phyloP scores from a whole-genome alignment of 1,140 invertebrate species.

The Drosophila fuyamai region DNA sequence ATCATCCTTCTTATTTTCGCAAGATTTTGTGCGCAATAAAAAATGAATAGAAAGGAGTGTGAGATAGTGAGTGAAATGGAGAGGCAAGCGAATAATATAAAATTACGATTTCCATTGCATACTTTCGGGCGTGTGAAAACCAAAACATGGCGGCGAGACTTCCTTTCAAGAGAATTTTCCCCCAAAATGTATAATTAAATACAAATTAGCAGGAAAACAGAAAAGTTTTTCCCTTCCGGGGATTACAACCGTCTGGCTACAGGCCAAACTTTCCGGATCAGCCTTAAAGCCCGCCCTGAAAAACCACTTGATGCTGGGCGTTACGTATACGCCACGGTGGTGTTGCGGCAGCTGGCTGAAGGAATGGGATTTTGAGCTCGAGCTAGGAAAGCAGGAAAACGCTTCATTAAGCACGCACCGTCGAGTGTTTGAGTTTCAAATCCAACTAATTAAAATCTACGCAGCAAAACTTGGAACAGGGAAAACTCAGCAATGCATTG shows the following conservation, averaged over 20 bases:
- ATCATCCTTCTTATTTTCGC: no score
- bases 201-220: conserved; percentile 50
- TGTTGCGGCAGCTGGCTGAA: conserved; percentile 6
- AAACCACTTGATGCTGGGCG: conserved; percentile 64
- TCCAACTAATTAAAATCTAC: conserved; percentile 81
- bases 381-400: conserved; percentile 21
- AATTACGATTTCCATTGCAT: conserved; percentile 8
- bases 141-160: conserved; percentile 12
- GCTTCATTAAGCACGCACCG: conserved; percentile 72
- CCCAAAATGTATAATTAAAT: conserved; percentile 70
- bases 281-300: conserved; percentile 27
- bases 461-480: conserved; percentile 55
- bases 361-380: neutral
- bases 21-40: conserved; percentile 27
- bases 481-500: conserved; percentile 10
- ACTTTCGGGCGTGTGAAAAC: conserved; percentile 55
- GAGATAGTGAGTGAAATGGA: neutral
- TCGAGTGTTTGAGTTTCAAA: conserved; percentile 70
- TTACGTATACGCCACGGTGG: conserved; percentile 54
- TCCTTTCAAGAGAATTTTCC: neutral
- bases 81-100: conserved; percentile 3
- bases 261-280: conserved; percentile 33
- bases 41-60: neutral
- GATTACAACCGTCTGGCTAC: conserved; percentile 51
- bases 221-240: conserved; percentile 18